Percentiles rank a stretch among this genome's conserved stretches.
Conservation (phyloP, 2,888 invertebrate genomes). For the Iphiclides podalirius region DNA sequence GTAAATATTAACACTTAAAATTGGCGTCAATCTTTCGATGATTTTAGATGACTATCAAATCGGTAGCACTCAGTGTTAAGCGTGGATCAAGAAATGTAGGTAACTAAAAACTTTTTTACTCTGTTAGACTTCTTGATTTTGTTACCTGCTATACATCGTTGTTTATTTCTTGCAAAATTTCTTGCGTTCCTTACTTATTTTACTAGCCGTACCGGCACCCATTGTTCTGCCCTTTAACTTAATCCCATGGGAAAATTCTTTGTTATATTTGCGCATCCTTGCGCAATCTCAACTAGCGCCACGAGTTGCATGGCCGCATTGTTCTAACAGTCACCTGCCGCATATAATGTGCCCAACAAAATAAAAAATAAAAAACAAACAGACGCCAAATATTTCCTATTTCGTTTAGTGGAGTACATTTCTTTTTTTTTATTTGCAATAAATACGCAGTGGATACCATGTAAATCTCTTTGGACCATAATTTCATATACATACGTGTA, state of each 20-base stretch:
- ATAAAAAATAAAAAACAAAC: slow-evolving; percentile 15
- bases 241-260: slow-evolving; percentile 19
- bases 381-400: slow-evolving; percentile 1
- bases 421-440: slow-evolving; percentile 9
- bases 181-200: no score
- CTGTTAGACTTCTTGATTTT: no score
- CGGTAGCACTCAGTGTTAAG: no score
- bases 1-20: no score
- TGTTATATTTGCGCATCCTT: slow-evolving; percentile 25
- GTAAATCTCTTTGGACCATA: background rate
- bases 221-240: background rate
- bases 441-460: slow-evolving; percentile 8
- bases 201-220: no score
- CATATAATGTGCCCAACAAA: background rate
- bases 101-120: no score
- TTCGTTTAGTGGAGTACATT: no score
- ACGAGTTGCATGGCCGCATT: slow-evolving; percentile 16
- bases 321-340: slow-evolving; percentile 13
- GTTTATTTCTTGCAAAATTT: background rate
- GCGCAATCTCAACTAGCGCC: slow-evolving; percentile 21
- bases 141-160: no score
- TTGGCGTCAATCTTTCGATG: no score
- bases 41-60: no score
- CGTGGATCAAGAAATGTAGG: no score
- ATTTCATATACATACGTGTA: no score